Base-by-base conservation (phyloP, 1,140 invertebrate genomes). In the Cyclina sinensis region DNA sequence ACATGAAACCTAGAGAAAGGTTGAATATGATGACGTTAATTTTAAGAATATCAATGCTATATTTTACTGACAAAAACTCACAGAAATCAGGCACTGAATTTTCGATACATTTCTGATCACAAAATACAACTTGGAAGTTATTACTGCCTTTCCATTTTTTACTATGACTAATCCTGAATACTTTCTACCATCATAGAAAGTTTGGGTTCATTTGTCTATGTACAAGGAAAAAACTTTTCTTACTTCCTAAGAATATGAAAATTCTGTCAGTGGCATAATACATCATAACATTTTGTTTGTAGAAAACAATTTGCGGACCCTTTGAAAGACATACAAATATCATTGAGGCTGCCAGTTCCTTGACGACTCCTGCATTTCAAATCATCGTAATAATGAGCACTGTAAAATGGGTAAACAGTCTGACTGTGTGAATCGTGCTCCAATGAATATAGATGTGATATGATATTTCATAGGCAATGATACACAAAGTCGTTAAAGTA, bases 401-500 rank as follows among this genome's bases (percentile, higher is more conserved):
- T 37, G 46, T 48, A 54, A 51, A 11, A 54, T 24, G 74, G 48
- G 74, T 78, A 78, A 78, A 78, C 74, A 78, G 46, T 54, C 46
- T 78, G 74, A 62, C 59, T 81, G 79, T 81, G 79, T 81, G 79
- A 81, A 81, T 14, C 51, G 35, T 39, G 54, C 54, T 81, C n/a
- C 21, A 30, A 32, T 62, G 79, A 65, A 81, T 81, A 65, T 65
- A 84, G 68, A 84, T 84, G 82, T 16, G 62, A 79, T 76, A 87
- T 65, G 74, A 87, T 87, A 70, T 80, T 87, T 87, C 76, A 87
- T 59, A 78, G 39, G 57, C 62, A 79, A 80, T 87, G 85, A 87
- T 74, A 87, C 76, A 87, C 79, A 16, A 18, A 79, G 51, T 87
- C 85, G 57, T 87, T 87, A 80, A 87, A 87, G 59, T 87, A 87